These are phyloP conservation scores for Lumbricus terrestris DNA, from an alignment of 2,888 invertebrate species.

Conservation along the genomic window DNA sequence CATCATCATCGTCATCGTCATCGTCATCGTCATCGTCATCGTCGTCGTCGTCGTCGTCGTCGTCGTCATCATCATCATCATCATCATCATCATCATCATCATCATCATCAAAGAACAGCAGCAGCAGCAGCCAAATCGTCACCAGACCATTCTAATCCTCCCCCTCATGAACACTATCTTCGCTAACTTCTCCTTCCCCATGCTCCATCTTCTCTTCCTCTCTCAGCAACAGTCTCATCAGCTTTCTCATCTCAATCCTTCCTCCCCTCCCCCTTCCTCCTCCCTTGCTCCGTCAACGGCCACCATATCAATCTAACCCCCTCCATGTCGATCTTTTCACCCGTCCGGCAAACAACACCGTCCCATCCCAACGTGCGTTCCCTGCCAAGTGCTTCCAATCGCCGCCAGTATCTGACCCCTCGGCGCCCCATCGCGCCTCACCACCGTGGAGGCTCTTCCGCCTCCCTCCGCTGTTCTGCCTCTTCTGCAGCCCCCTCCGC, in stretches of 20 bases:
- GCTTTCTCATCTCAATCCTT: neutral
- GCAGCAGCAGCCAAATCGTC: no score
- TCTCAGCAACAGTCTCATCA: neutral
- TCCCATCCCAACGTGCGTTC: neutral
- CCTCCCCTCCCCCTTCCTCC: neutral
- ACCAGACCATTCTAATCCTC: neutral
- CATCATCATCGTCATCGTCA: conserved; percentile 27
- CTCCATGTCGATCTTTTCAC: neutral
- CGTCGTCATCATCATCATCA: no score
- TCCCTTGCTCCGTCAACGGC: neutral
- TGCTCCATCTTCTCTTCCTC: neutral
- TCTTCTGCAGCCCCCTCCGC: neutral
- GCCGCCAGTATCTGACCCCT: neutral
- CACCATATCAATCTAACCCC: neutral
- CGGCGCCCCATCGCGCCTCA: neutral
- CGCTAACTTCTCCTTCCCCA: neutral
- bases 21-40: conserved; percentile 19
- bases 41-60: no score
- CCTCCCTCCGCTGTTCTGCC: no score
- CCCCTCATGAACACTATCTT: neutral
- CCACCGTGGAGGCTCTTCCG: neutral
- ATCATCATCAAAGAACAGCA: no score
- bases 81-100: no score
- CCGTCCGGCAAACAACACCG: neutral
- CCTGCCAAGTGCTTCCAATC: neutral